These are phyloP conservation scores for Pinctada fucata DNA, from an alignment of 2,888 invertebrate genomes.

Conservation along the genomic window DNA sequence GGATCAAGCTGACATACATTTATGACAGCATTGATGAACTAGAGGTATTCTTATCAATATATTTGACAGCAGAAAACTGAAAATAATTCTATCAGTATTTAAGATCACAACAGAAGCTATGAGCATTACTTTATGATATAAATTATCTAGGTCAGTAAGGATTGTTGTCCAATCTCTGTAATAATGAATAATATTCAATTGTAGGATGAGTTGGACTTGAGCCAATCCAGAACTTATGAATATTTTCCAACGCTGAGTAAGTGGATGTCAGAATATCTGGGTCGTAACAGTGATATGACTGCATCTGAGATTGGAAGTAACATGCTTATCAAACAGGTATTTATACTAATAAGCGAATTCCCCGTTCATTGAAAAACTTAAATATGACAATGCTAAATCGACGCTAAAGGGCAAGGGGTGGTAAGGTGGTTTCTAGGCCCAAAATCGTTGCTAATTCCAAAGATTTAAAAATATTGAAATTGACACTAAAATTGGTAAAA, in stretches of 20 bases:
- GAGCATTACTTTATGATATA: no score
- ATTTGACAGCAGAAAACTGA: not conserved
- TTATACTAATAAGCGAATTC: no score
- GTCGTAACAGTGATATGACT: constrained; percentile 73
- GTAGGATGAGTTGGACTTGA: constrained; percentile 59
- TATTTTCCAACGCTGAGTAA: constrained; percentile 63
- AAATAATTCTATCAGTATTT: not conserved
- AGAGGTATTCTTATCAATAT: constrained; percentile 33
- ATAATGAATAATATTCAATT: no score
- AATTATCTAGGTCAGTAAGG: no score
- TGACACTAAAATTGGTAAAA: no score
- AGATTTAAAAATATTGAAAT: no score
- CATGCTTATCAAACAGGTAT: constrained; percentile 71
- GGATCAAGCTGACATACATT: constrained; percentile 67
- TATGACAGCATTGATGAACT: constrained; percentile 52
- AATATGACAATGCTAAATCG: no score
- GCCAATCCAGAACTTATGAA: constrained; percentile 53
- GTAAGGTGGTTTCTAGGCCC: no score
- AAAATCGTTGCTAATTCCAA: no score
- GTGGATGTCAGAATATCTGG: constrained; percentile 72
- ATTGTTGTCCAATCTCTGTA: no score
- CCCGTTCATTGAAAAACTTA: no score
- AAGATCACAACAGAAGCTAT: not conserved
- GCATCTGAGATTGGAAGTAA: constrained; percentile 74
- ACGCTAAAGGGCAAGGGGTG: no score